Base-by-base conservation (phyloP, 2,888 invertebrate genomes). In the Yponomeuta cagnagella region DNA sequence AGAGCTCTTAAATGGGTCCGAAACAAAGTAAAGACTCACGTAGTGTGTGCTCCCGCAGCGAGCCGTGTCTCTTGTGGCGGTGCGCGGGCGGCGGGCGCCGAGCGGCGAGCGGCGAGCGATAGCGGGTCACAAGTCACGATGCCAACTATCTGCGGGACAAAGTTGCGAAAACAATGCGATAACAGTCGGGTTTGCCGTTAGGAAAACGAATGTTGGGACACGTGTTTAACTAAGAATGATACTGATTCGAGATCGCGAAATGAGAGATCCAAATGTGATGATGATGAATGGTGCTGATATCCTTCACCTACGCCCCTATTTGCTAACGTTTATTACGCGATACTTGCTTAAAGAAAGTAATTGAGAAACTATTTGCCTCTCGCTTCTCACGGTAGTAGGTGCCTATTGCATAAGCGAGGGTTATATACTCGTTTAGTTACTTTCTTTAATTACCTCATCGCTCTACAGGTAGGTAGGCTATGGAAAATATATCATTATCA, bases 91-190 rank as follows among this genome's bases (percentile, higher is more conserved):
- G 23, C 23, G 23, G 23, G 23, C 23, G 23, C 23, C 23, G 23
- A 23, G 23, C 23, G 23, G 23, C 23, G 23, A 23, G 23, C 23
- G 70, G 37, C 67, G 12, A 15, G 67, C 69, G 77, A 77, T 79
- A 78, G 77, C 48, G 73, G 77, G 79, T 78, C 77, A 77, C 71
- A 74, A 72, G 77, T 76, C 77, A 73, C 70, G 72, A 70, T 72
- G 64, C 69, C 70, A 67, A 67, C 69, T 70, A 70, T 70, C 70
- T 68, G 15, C 15, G 52, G 52, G 52, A 58, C 52, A 15, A 58
- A 15, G 52, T 58, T 58, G 52, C 52, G 52, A 58, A 58, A 58
- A 58, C 52, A 58, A 58, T 58, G 52, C 52, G 52, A 58, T 58
- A 58, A 58, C 52, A 15, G 52, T 8, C 52, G 15, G 15, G 52